Conservation (phyloP, 2,797 vertebrate genomes). For the Fistularia commersonii region DNA sequence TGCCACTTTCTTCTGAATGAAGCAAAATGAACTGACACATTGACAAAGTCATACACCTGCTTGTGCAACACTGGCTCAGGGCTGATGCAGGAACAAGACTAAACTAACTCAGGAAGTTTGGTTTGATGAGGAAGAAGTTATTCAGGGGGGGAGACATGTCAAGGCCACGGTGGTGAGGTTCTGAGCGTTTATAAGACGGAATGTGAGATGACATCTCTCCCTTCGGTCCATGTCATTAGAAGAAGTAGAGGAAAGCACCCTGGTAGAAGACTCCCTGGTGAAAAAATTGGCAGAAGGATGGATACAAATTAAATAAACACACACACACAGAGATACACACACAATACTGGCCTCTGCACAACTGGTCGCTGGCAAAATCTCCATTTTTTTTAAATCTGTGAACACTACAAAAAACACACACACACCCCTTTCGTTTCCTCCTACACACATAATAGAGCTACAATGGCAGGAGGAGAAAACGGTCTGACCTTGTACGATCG, state of each 20-base stretch:
- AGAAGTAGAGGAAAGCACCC: conserved; percentile 50
- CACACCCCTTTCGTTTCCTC: no score
- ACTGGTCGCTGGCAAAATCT: conserved; percentile 20
- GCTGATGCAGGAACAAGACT: conserved; percentile 3
- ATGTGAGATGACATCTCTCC: conserved; percentile 57
- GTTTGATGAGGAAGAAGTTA: conserved; percentile 33
- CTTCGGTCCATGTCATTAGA: conserved; percentile 57
- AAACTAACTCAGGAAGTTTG: conserved; percentile 33
- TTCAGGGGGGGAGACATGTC: conserved; percentile 15
- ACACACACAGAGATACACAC: no score
- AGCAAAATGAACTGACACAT: conserved; percentile 41
- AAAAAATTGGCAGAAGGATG: conserved; percentile 29
- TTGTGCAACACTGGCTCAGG: conserved; percentile 23
- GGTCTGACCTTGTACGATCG: no score
- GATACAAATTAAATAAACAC: conserved; percentile 22
- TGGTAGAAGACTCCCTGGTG: conserved; percentile 36
- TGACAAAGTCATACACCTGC: conserved; percentile 59
- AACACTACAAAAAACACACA: no score
- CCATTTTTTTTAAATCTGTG: no score
- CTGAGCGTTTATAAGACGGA: conserved; percentile 45
- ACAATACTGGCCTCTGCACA: conserved; percentile 52
- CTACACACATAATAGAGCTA: no score
- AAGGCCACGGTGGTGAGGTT: conserved; percentile 11
- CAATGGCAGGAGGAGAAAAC: no score
- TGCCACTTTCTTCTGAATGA: conserved; percentile 10